Percentiles rank a stretch among this genome's conserved stretches.
Conservation (phyloP, 1,140 invertebrate species). For the Dendrolimus punctatus region DNA sequence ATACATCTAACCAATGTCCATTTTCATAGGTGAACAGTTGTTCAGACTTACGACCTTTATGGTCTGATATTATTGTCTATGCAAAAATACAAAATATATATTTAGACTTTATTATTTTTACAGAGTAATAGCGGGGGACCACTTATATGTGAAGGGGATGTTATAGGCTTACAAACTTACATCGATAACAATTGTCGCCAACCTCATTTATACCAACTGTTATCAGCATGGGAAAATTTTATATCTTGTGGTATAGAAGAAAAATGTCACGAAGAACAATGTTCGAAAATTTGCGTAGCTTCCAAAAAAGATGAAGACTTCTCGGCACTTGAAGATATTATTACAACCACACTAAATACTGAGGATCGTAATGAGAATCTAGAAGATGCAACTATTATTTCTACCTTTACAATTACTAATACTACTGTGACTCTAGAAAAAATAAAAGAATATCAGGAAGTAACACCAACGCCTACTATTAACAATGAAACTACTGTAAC, state of each 20-base stretch:
- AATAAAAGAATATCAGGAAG: neutral
- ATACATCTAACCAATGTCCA: too few relatives aligned
- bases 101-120: conserved; percentile 8
- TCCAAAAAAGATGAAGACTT: conserved; percentile 34
- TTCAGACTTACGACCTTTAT: too few relatives aligned
- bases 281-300: conserved; percentile 27
- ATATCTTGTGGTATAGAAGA: conserved; percentile 42
- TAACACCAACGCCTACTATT: conserved; percentile 1
- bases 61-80: too few relatives aligned
- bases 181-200: conserved; percentile 39
- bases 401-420: neutral
- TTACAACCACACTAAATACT: neutral
- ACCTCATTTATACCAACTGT: conserved; percentile 43
- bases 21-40: too few relatives aligned
- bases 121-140: conserved; percentile 58
- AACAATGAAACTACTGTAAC: conserved; percentile 1
- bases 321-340: neutral
- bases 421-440: neutral
- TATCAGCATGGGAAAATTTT: conserved; percentile 42
- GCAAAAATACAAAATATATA: neutral
- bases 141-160: conserved; percentile 40
- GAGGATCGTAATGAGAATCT: too few relatives aligned
- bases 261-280: conserved; percentile 30
- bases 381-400: neutral
- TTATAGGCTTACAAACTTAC: conserved; percentile 50